A percentile compares a stretch with the other conserved stretches of the same genome.
phyloP scores from a whole-genome alignment of 2,888 invertebrate genomes.

The Sclerodermus sp. region DNA sequence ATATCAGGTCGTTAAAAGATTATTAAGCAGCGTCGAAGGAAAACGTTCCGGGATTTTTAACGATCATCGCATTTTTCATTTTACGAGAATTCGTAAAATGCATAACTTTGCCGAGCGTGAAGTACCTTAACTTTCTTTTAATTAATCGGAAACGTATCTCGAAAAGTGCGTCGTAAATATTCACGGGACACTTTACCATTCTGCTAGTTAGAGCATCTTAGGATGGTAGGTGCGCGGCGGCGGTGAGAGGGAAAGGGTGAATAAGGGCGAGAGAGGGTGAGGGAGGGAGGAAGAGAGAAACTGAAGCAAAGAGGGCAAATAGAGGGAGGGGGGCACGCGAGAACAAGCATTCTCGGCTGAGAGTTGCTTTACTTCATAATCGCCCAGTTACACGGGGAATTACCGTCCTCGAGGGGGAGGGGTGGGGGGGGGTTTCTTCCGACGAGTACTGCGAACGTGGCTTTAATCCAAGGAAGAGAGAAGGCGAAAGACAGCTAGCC shows the following conservation, averaged over 20 bases:
- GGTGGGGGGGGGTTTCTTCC: too few relatives aligned
- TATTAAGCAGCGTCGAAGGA: too few relatives aligned
- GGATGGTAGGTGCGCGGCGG: too few relatives aligned
- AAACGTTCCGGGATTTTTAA: too few relatives aligned
- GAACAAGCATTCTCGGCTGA: constrained; percentile 12
- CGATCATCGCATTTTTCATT: too few relatives aligned
- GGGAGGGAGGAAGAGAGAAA: not conserved
- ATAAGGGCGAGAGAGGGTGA: not conserved
- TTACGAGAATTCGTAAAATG: constrained; percentile 23
- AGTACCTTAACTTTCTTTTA: constrained; percentile 14
- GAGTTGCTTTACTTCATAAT: constrained; percentile 31
- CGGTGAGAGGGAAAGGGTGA: not conserved
- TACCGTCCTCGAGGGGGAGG: constrained; percentile 26
- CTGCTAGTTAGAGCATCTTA: constrained; percentile 9
- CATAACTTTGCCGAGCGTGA: constrained; percentile 2
- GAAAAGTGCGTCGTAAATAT: constrained; percentile 24
- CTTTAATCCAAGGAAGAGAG: constrained; percentile 27
- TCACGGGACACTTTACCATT: constrained; percentile 15
- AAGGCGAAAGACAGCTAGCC: not conserved
- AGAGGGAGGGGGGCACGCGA: not conserved
- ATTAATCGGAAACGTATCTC: constrained; percentile 16
- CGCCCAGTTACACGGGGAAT: constrained; percentile 31
- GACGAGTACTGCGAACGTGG: constrained; percentile 24
- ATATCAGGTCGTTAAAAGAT: too few relatives aligned
- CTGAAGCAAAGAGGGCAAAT: not conserved